Conservation (phyloP, 2,888 invertebrate species). For the Drosophila sordidula region DNA sequence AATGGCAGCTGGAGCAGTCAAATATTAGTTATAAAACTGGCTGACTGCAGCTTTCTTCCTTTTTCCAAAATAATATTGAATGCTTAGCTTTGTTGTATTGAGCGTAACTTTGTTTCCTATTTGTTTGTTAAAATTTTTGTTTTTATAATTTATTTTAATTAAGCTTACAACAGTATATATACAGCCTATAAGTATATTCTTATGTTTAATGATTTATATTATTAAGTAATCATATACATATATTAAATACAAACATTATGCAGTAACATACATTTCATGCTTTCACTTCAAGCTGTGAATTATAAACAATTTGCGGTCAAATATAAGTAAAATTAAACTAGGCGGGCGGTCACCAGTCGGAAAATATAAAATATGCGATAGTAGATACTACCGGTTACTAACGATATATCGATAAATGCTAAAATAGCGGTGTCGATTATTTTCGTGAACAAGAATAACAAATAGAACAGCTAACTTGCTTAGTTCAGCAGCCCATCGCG, state of each 20-base stretch:
- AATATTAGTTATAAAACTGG: background rate
- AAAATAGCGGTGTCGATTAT: background rate
- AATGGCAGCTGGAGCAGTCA: background rate
- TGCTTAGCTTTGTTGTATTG: constrained; percentile 17
- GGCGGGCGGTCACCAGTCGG: background rate
- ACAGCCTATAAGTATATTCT: background rate
- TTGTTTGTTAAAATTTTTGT: constrained; percentile 18
- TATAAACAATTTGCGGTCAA: background rate
- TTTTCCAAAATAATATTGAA: constrained; percentile 5
- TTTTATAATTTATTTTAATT: constrained; percentile 3
- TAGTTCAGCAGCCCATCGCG: background rate
- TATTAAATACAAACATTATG: constrained; percentile 11
- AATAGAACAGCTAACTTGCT: background rate
- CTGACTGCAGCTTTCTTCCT: constrained; percentile 26
- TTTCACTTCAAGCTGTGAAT: too few relatives aligned
- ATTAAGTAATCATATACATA: constrained; percentile 1
- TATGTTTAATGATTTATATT: background rate
- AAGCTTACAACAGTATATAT: background rate
- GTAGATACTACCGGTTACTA: background rate
- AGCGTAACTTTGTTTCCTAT: constrained; percentile 7
- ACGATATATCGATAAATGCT: background rate
- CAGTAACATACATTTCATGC: background rate
- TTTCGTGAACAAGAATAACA: background rate
- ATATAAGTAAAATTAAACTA: background rate
- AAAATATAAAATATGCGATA: background rate